A percentile compares a stretch with the other conserved stretches of the same genome.
Conservation (phyloP, 2,113 vertebrate species). For the Artemisiospiza belli region DNA sequence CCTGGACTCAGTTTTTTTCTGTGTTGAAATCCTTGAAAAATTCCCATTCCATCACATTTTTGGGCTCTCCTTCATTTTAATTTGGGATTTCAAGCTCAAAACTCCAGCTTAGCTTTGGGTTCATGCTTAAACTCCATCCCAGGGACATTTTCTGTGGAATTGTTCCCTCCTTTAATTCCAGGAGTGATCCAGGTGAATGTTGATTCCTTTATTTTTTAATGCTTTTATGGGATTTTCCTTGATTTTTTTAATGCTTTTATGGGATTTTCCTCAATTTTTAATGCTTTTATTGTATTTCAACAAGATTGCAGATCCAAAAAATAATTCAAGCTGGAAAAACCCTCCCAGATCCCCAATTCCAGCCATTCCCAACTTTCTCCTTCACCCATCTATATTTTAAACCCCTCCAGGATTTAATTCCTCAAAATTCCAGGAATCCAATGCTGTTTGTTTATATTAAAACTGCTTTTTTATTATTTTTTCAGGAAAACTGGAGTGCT, state of each 20-base stretch:
- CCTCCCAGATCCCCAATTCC: neutral
- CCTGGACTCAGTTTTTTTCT: too few relatives aligned
- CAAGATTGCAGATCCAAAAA: neutral
- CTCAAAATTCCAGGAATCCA: fast-evolving
- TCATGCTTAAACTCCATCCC: neutral
- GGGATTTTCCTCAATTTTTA: neutral
- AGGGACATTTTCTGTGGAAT: neutral
- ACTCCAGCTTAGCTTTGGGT: too few relatives aligned
- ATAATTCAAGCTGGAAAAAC: neutral
- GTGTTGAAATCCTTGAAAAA: neutral
- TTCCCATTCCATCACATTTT: neutral
- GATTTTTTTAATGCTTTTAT: neutral
- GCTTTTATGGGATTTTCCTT: neutral
- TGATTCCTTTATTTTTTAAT: neutral
- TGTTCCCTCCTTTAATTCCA: neutral
- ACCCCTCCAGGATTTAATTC: neutral
- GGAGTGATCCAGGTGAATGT: neutral
- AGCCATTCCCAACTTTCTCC: neutral
- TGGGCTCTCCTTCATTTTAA: neutral
- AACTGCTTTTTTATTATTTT: neutral
- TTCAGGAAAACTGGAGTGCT: conserved; percentile 98
- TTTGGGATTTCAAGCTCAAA: neutral
- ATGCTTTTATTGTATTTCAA: neutral
- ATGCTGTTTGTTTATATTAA: fast-evolving
- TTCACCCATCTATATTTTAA: fast-evolving